These are phyloP conservation scores for Pteropus alecto DNA, from an alignment of 2,113 vertebrate species.

Conservation along the genomic window DNA sequence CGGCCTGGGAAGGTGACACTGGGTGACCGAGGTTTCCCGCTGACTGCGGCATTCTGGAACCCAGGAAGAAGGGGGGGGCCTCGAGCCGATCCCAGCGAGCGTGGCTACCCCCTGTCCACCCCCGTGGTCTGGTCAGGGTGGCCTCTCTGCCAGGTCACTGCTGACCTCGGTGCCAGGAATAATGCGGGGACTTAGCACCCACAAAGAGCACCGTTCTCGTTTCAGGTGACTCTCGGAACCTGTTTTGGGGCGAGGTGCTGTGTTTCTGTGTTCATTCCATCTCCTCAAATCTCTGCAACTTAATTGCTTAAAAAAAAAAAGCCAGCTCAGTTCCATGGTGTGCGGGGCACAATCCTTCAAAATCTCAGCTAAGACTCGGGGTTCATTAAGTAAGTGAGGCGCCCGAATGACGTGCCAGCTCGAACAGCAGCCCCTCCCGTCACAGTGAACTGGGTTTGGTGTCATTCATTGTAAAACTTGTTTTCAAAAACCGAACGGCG, in stretches of 20 bases:
- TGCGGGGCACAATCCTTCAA: neutral
- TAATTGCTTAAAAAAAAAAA: neutral
- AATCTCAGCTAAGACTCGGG: neutral
- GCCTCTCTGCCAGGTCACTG: neutral
- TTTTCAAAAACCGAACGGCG: neutral
- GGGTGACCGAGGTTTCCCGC: neutral
- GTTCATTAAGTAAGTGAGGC: neutral
- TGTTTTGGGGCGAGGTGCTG: rapidly evolving
- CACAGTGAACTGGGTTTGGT: neutral
- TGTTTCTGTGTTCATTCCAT: neutral
- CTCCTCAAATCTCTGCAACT: neutral
- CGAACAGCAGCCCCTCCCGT: neutral
- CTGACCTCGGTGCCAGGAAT: neutral
- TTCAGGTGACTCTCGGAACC: neutral
- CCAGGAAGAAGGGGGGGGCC: neutral
- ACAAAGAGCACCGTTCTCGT: neutral
- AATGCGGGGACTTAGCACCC: rapidly evolving
- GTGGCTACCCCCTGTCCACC: too few relatives aligned
- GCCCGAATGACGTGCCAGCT: neutral
- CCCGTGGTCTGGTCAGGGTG: neutral
- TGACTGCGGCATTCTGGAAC: neutral
- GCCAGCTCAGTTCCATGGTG: neutral
- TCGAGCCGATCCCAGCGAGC: neutral
- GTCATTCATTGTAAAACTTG: neutral
- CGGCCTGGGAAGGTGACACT: neutral